Base-by-base conservation (phyloP, 2,888 invertebrate genomes). In the Ditylenchus weischeri region DNA sequence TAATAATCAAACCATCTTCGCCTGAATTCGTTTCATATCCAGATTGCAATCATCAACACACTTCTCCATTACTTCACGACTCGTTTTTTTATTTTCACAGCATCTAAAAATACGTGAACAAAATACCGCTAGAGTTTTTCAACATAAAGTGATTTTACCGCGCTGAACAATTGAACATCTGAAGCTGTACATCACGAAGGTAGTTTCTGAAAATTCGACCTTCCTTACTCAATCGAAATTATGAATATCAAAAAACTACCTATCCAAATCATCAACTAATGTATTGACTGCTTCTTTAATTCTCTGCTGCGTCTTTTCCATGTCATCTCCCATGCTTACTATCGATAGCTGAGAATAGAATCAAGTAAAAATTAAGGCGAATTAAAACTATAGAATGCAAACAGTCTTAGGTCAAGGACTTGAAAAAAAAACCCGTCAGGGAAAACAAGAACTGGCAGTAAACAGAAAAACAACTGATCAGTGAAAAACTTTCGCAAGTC, bases 141-240 rank as follows among this genome's bases (percentile, higher is more conserved):
- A 4, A 43, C 11, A 8, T 43, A 15, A 2, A 43, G 13, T 43
- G 13, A 1, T 43, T 15, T 43, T 43, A 43, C 43, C 43, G 43
- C 43, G 78, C 74, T 0, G 78, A 77, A 66, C 78, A 78, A 43
- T 65, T 61, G 66, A 77, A 78, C 78, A 79, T 79, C 47, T 61
- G 61, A 63, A 74, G 75, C 64, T 78, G 78, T 75, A 79, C 74
- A 57, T 76, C 76, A 10, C 77, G 69, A 19, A 79, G 69, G 65
- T 75, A 70, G 38, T 48, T 76, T 65, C 48, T 19, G 15, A 43
- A 43, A 43, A 43, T 29, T 29, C 29, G 43, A 13, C 43, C 15
- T 43, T 43, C 8, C 3, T 13, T 43, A n/a, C 4, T n/a, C 11
- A 23, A 21, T 62, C n/a, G 43, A n/a, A 48, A 62, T 11, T 38